A percentile compares a stretch with the other conserved stretches of the same genome.
These are phyloP conservation scores for Harpagifer antarcticus DNA, from an alignment of 2,797 vertebrate species.

Conservation along the genomic window DNA sequence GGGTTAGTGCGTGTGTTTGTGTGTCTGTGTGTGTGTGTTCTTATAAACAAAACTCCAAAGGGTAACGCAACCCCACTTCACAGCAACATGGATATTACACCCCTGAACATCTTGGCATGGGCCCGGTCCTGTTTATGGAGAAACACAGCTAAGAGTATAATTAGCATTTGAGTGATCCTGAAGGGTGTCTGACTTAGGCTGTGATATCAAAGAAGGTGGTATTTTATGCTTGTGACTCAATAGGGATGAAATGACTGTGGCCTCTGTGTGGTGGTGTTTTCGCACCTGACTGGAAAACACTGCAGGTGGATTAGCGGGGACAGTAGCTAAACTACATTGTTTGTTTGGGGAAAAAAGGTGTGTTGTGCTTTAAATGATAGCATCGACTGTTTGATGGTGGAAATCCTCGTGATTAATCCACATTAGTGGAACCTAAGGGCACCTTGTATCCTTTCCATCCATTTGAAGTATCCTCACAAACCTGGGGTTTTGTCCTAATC, in stretches of 20 bases:
- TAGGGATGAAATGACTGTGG: conserved; percentile 61
- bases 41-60: conserved; percentile 89
- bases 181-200: conserved; percentile 81
- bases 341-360: conserved; percentile 31
- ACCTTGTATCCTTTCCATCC: conserved; percentile 7
- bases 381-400: conserved; percentile 23
- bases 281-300: conserved; percentile 77
- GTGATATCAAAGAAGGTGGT: conserved; percentile 81
- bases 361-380: conserved; percentile 21
- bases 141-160: conserved; percentile 85
- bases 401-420: conserved; percentile 34
- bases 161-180: conserved; percentile 81
- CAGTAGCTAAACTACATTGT: conserved; percentile 32
- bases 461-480: conserved; percentile 37
- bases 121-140: conserved; percentile 80
- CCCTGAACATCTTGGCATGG: conserved; percentile 77
- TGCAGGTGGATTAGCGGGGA: conserved; percentile 75
- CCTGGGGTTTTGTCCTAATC: conserved; percentile 16
- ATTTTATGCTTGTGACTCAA: conserved; percentile 77
- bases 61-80: conserved; percentile 81
- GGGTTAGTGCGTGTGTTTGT: conserved; percentile 22
- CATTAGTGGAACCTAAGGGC: conserved; percentile 12
- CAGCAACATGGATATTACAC: conserved; percentile 86
- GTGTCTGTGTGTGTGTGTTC: conserved; percentile 72
- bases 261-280: conserved; percentile 52